Base-by-base conservation (phyloP, 2,113 vertebrate species). In the Collichthys lucidus region DNA sequence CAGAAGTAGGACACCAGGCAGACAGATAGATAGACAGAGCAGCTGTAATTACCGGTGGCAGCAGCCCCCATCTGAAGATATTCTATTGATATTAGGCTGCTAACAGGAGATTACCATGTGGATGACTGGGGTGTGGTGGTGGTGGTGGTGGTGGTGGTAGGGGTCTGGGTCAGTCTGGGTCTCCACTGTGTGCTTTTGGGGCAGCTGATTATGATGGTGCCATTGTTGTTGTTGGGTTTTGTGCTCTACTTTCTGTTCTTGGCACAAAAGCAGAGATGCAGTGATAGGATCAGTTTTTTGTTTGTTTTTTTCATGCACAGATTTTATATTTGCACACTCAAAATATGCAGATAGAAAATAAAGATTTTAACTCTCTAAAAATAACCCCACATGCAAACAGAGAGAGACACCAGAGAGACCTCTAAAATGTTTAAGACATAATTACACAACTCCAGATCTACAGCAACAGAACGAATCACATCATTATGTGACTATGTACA, bases 1-100 rank as follows among this genome's bases (percentile, higher is more conserved):
- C 75, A 89, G 84, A 93, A 90, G 77, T 89, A 92, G 93, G 88
- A 73, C 93, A 91, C 73, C 77, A 10, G 70, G 49, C 66, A 44
- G 74, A 66, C 83, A 61, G 69, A 76, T 5, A 81, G 56, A 68
- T 11, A 83, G 84, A 83, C 79, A 44, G 78, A 72, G 80, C 79
- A 87, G 79, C 77, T 90, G 86, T 84, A 82, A 80, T 79, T 31
- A 79, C 72, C 82, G 84, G 74, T 71, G 74, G 73, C 68, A 1
- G 61, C 75, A 29, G 62, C 61, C 74, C 70, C 50, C 52, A 29
- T 60, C 50, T 35, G 49, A 55, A 70, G 82, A 65, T 67, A 69
- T 55, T 60, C 57, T 79, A 66, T 70, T 85, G 77, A 90, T 84
- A 85, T 86, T 17, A 65, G 66, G 66, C 84, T 63, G 50, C 75